Evolutionary conservation across 1,140 invertebrate genomes (phyloP).

Genomic region (Macrosteles quadrilineatus): DNA sequence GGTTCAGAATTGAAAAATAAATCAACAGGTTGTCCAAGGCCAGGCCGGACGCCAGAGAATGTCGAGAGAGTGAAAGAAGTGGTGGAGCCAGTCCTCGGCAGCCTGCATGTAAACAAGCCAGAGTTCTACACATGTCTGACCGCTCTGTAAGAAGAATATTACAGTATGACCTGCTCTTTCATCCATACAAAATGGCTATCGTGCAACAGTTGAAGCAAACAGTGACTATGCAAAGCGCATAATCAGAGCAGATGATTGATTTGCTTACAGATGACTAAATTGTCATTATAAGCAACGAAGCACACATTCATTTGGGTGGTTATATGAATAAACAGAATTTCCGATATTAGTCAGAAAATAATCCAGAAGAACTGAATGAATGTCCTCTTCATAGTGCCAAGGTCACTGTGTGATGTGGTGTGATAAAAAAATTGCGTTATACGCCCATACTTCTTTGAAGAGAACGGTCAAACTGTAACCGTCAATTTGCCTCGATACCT

Average conservation of each 20-base stretch:
- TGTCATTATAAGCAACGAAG: constrained; percentile 26
- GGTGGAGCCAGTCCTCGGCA: not conserved
- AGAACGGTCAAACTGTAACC: constrained; percentile 27
- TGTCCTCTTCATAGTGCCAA: constrained; percentile 46
- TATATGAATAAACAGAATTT: constrained; percentile 49
- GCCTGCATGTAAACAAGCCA: constrained; percentile 3
- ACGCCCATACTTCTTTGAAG: constrained; percentile 30
- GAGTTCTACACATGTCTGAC: not conserved
- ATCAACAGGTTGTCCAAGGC: constrained; percentile 7
- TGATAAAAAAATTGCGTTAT: constrained; percentile 37
- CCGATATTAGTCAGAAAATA: constrained; percentile 43
- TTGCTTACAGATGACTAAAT: constrained; percentile 20
- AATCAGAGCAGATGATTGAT: constrained; percentile 32
- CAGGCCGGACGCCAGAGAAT: not conserved
- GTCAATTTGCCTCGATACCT: constrained; percentile 13
- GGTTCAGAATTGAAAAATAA: constrained; percentile 33
- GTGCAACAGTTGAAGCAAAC: constrained; percentile 33
- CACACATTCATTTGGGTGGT: constrained; percentile 43
- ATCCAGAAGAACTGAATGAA: constrained; percentile 44
- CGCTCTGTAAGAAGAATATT: too few species aligned
- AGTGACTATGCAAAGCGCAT: constrained; percentile 29
- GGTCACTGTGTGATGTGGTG: constrained; percentile 45
- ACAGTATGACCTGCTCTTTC: too few species aligned
- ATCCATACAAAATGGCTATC: too few species aligned
- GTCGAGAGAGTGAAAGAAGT: not conserved